Percentiles rank a stretch among this genome's conserved stretches.
Evolutionary conservation across 2,797 vertebrate species (phyloP).

Genomic region (Darevskia mixta): DNA sequence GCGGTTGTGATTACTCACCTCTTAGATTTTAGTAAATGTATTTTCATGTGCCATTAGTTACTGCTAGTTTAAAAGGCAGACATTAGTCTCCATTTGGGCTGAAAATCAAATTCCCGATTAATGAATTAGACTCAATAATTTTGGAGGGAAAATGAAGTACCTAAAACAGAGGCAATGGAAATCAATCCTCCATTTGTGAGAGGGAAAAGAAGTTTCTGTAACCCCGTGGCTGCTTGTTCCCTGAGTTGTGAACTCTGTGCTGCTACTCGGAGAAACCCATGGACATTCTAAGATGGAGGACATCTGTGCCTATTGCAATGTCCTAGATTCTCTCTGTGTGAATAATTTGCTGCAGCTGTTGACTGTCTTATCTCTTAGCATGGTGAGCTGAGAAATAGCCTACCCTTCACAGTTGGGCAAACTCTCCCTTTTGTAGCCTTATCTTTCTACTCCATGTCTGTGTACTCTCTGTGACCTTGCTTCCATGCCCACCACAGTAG

Average conservation of each 20-base stretch:
- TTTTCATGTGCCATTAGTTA: conserved; percentile 30
- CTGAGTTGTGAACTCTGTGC: neutral
- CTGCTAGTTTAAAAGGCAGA: conserved; percentile 19
- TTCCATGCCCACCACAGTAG: neutral
- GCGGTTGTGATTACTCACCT: conserved; percentile 15
- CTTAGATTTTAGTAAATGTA: conserved; percentile 18
- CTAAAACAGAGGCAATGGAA: neutral
- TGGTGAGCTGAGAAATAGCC: neutral
- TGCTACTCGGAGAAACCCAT: neutral
- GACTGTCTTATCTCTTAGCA: conserved; percentile 16
- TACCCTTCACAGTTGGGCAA: neutral
- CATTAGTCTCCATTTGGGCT: conserved; percentile 23
- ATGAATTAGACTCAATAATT: conserved; percentile 31
- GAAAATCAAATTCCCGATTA: conserved; percentile 41
- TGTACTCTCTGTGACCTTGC: neutral
- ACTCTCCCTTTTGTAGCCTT: conserved; percentile 13
- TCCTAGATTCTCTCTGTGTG: rapidly evolving
- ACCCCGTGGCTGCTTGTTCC: neutral
- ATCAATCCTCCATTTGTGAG: neutral
- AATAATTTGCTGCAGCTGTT: conserved; percentile 7
- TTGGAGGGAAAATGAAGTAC: neutral
- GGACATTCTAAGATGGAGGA: neutral
- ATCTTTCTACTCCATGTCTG: neutral
- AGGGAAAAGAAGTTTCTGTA: neutral
- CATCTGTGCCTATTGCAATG: neutral